Evolutionary conservation across 1,140 invertebrate species (phyloP), one percentile per base, ranked within the genome.

Genomic region (Heliconius hermathena): DNA sequence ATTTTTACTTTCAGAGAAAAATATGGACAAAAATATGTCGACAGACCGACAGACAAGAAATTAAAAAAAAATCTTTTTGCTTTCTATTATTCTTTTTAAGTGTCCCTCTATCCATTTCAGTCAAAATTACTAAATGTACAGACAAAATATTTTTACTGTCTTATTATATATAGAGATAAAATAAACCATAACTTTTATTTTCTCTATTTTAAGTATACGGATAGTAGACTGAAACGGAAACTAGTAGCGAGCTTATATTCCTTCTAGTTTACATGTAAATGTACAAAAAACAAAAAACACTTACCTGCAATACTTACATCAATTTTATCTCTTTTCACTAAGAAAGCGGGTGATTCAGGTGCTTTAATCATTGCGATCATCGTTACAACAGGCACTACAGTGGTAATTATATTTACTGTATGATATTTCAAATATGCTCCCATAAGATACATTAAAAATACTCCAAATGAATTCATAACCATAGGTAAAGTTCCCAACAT

Each of bases 341-440:
- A 52, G 52, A 76, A 88, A n/a, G 83, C 81, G 20, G 88, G 88
- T 3, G 85, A 84, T 76, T 89, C 87, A 0, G 87, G 87, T 20
- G 84, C 83, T 46, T 83, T 84, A 9, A 87, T 49, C 83, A 89
- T 82, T 16, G 70, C 49, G 20, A 77, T 13, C 33, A 76, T 66
- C 6, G 57, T 76, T 3, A 60, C 20, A n/a, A 60, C 54, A n/a
- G 54, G 8, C 9, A n/a, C 8, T 22, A 60, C 54, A n/a, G 54
- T 60, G 3, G n/a, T 22, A 9, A 26, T 8, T 22, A 60, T 22
- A 22, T 9, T 22, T 22, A 88, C 82, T 1, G 82, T 74, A 20
- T 71, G n/a, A 79, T 79, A 79, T 36, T 54, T 46, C 72, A 79
- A 41, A 54, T 74, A 79, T n/a, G 78, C 73, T 18, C 78, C 78